These are phyloP conservation scores for Pammene aurita DNA, from an alignment of 2,888 invertebrate species.

Conservation along the genomic window DNA sequence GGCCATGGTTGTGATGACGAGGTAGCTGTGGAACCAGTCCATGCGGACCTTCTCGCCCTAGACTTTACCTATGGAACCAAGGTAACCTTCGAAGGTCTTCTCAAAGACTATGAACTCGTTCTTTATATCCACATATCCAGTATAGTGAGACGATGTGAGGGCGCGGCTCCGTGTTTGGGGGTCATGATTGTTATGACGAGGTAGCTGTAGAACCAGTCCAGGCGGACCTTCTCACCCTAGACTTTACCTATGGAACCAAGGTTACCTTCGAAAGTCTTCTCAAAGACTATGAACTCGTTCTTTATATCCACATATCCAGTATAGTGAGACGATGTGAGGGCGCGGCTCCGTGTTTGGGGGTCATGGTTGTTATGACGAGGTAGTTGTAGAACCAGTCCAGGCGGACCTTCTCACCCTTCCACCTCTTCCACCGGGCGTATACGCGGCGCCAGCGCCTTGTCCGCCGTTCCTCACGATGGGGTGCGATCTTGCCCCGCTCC, in stretches of 20 bases:
- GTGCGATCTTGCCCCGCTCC: no score
- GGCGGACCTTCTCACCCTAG: constrained; percentile 42
- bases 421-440: no score
- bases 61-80: no score
- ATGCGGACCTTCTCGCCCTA: constrained; percentile 80
- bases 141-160: constrained; percentile 87
- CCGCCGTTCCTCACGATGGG: no score
- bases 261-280: constrained; percentile 86
- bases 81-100: constrained; percentile 84
- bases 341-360: constrained; percentile 57
- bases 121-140: constrained; percentile 96
- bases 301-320: constrained; percentile 96
- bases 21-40: constrained; percentile 95
- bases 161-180: constrained; percentile 57
- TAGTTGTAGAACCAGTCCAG: constrained; percentile 96
- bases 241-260: no score
- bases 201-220: constrained; percentile 96
- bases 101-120: constrained; percentile 97
- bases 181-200: constrained; percentile 89
- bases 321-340: constrained; percentile 88
- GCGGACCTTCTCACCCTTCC: no score
- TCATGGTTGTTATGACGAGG: constrained; percentile 89
- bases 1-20: constrained; percentile 88
- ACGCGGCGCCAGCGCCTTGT: no score
- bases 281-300: constrained; percentile 96